Evolutionary conservation across 2,888 invertebrate species (phyloP).

Genomic region (Nomada hirtipes): DNA sequence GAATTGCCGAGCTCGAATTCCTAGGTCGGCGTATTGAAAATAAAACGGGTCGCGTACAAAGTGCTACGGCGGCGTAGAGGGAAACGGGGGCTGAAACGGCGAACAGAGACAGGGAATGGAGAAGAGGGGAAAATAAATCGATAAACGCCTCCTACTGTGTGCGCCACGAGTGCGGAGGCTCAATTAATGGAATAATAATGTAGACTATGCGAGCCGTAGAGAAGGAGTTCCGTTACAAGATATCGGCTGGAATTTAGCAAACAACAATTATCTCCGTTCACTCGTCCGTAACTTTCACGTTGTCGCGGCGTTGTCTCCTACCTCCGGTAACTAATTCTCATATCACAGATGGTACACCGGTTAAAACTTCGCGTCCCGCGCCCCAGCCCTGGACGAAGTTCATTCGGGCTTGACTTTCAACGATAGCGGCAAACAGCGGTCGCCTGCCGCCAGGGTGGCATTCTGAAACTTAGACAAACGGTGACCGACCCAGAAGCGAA

Average conservation of each 20-base stretch:
- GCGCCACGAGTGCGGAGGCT: constrained; percentile 10
- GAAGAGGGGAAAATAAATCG: constrained; percentile 31
- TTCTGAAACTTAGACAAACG: constrained; percentile 66
- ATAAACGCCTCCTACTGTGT: constrained; percentile 30
- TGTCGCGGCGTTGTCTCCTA: constrained; percentile 54
- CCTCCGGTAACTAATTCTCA: constrained; percentile 63
- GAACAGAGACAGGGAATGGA: background rate
- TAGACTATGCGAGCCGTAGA: constrained; percentile 21
- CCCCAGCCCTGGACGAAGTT: constrained; percentile 51
- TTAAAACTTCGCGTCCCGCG: constrained; percentile 57
- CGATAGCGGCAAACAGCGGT: constrained; percentile 35
- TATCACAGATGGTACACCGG: constrained; percentile 64
- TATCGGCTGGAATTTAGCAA: constrained; percentile 60
- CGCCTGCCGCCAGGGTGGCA: constrained; percentile 16
- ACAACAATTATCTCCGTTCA: constrained; percentile 64
- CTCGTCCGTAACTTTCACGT: constrained; percentile 63
- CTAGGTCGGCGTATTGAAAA: constrained; percentile 7
- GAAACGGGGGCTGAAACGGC: background rate
- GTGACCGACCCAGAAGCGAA: constrained; percentile 64
- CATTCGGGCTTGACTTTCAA: constrained; percentile 70
- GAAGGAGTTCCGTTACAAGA: constrained; percentile 53
- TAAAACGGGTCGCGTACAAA: constrained; percentile 15
- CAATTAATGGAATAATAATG: constrained; percentile 58
- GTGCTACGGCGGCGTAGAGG: constrained; percentile 2
- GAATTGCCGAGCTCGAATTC: constrained; percentile 36